A percentile compares a stretch with the other conserved stretches of the same genome.
Evolutionary conservation across 2,797 vertebrate species (phyloP).

Genomic region (Columba guinea): DNA sequence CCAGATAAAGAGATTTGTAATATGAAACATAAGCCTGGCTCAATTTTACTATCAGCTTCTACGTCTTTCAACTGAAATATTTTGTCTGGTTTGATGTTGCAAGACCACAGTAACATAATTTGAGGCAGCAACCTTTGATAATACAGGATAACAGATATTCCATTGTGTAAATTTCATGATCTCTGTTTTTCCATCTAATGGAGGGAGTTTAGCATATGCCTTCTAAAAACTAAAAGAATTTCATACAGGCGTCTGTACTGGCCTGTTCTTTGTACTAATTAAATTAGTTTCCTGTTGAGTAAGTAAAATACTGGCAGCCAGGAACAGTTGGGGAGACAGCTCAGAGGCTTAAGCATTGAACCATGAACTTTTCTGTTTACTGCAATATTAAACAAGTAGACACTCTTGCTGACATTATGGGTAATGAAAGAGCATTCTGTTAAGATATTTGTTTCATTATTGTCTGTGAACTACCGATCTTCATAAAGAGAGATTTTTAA

Average conservation of each 20-base stretch:
- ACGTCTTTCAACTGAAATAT: constrained; percentile 7
- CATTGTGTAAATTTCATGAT: constrained; percentile 8
- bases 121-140: constrained; percentile 21
- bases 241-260: constrained; percentile 24
- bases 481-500: not conserved
- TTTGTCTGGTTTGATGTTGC: constrained; percentile 5
- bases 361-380: constrained; percentile 63
- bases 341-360: constrained; percentile 55
- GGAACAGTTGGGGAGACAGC: constrained; percentile 50
- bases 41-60: not conserved
- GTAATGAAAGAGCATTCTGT: constrained; percentile 56
- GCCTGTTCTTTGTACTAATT: constrained; percentile 59
- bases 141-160: constrained; percentile 10
- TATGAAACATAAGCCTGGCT: not conserved
- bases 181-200: constrained; percentile 10
- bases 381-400: constrained; percentile 58
- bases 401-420: constrained; percentile 52
- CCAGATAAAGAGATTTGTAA: not conserved
- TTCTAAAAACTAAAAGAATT: constrained; percentile 44
- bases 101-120: not conserved
- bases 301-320: constrained; percentile 59
- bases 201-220: not conserved
- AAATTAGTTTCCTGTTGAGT: constrained; percentile 67
- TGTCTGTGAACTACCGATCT: not conserved
- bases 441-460: constrained; percentile 42